Evolutionary conservation across 2,113 vertebrate genomes (phyloP), one percentile per base, ranked within the genome.

Genomic region (Sceloporus undulatus): DNA sequence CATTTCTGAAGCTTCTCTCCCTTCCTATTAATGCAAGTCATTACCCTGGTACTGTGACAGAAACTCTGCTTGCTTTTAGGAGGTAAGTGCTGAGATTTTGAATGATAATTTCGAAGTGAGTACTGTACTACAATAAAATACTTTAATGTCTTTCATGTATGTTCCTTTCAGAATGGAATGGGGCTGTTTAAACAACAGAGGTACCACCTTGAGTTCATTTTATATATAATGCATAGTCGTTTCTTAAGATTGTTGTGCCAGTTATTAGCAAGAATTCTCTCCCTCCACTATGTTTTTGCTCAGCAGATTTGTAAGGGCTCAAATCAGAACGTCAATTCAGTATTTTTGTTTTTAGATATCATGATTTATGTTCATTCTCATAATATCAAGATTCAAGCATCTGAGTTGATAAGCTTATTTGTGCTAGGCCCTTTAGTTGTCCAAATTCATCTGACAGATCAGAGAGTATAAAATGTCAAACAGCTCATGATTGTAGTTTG

Each of bases 31-130:
- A 48, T 10, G 27, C 71, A 77, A 88, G 42, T 19, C 48, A 48
- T 54, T 73, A 38, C 40, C 27, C 56, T 80, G 77, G 14, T 79
- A 29, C 38, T 71, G n/a, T 13, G 59, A 70, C 27, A 52, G 38
- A 85, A 86, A 81, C 70, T 85, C 70, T 85, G n/a, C 78, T 89
- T 76, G 16, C 62, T 76, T 56, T 71, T 16, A 27, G 71, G 65
- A 77, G 74, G 73, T 76, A 86, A 77, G 79, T 59, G 48, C 4
- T 86, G 79, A 19, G 9, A 25, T 56, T 86, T 79, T 84, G 8
- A 2, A 23, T 16, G 40, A 23, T 78, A 29, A 85, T 88, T 82
- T 86, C 52, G 71, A 19, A 16, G 82, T 62, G 65, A 83, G 40
- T 25, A 2, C 14, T 54, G 40, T 25, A 2, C 14, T 54, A 25